Evolutionary conservation across 2,113 vertebrate genomes (phyloP), one percentile per base, ranked within the genome.

Genomic region (Protobothrops flavoviridis): DNA sequence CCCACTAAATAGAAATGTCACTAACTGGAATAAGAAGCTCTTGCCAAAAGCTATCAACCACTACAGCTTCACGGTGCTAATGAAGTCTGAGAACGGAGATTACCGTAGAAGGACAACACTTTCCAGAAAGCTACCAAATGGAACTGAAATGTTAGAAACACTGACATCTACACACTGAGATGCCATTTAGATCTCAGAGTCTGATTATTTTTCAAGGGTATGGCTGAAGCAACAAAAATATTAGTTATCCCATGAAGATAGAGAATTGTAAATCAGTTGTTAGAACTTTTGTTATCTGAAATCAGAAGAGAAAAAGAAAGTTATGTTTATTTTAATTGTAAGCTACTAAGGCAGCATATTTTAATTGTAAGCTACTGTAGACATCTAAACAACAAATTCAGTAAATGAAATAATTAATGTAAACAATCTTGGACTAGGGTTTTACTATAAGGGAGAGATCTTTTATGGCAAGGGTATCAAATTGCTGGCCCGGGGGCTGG

Each of bases 1-100:
- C 5, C 87, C 91, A 91, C 87, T 96, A 93, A 93, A 94, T 95
- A 94, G 91, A 96, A 95, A 85, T 64, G 89, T 45, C 89, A n/a
- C 29, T 93, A 87, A 55, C 90, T 93, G 91, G 91, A 96, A 90
- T 87, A 87, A 92, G 12, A 57, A 94, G 21, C 10, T 10, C 29
- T 88, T 86, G 92, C 29, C 56, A 93, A 94, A 48, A 93, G 92
- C 39, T 56, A 87, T 43, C 21, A 91, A 91, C 33, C n/a, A 23
- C 56, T 94, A 6, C 6, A 55, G 39, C 89, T 94, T 93, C 86
- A 26, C 9, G 3, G 1, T 85, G 74, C 45, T 90, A 88, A 91
- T 92, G 90, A 91, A 94, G 1, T 91, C 5, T 33, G 87, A 94
- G 50, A 90, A 50, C 3, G 43, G n/a, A 90, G 33, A 92, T 64